phyloP scores from a whole-genome alignment of 2,113 vertebrate species.

The Protobothrops flavoviridis region DNA sequence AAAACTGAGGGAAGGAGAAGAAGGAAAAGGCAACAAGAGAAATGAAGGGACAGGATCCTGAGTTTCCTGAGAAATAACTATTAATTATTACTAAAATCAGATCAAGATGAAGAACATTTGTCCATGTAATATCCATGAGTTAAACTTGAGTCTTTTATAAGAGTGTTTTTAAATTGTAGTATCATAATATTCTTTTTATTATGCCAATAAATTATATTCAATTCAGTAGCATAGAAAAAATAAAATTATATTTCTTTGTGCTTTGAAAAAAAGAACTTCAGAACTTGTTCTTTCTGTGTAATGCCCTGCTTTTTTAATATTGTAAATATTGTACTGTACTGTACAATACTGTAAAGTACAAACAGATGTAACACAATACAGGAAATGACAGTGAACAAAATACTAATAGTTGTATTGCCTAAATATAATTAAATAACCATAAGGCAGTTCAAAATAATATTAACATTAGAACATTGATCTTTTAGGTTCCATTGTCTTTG shows the following conservation, averaged over 20 bases:
- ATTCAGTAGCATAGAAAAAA: neutral
- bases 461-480: neutral
- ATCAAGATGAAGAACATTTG: neutral
- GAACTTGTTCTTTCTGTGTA: neutral
- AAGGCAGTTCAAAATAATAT: neutral
- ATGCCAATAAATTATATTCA: neutral
- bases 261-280: neutral
- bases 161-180: neutral
- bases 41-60: neutral
- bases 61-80: neutral
- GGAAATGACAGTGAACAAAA: neutral
- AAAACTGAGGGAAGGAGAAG: neutral
- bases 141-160: neutral
- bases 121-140: neutral
- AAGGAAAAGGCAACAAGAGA: neutral
- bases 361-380: neutral
- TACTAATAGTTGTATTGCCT: neutral
- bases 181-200: neutral
- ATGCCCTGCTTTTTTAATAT: neutral
- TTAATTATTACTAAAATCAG: neutral
- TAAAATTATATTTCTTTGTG: neutral
- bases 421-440: neutral
- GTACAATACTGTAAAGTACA: neutral
- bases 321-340: too few species aligned
- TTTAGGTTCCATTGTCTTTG: neutral